Evolutionary conservation across 2,797 vertebrate genomes (phyloP), one percentile per base, ranked within the genome.

Genomic region (Aulostomus chinensis): DNA sequence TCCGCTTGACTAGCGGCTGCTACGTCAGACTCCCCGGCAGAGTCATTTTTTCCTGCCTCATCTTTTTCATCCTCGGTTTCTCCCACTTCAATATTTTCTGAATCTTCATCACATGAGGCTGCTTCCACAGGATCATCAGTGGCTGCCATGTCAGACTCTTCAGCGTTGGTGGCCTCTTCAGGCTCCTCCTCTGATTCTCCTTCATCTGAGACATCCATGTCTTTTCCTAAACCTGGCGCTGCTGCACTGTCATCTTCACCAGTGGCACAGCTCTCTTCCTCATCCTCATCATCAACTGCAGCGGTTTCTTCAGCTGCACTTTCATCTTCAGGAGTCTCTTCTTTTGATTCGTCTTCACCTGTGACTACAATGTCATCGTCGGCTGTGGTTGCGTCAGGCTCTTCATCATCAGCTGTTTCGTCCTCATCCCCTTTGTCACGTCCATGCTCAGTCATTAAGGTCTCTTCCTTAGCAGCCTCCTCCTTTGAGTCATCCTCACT

Each of bases 171-270:
- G 0, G 8, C 22, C 26, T 64, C 63, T 35, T 42, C 11, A 17
- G 3, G 6, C 7, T 70, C 73, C n/a, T 59, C 42, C 2, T 65
- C 52, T 9, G 51, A 42, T 36, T 72, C 60, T 17, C 58, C 31
- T n/a, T 65, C 52, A 38, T 38, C 33, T 40, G 5, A 16, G 2
- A 17, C 35, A 28, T 39, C 32, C 9, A 2, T 15, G 0, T 67
- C 42, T 4, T 38, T 2, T 1, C 56, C 41, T 25, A 55, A 24
- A 4, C 35, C 26, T n/a, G 32, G n/a, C n/a, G n/a, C n/a, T n/a
- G n/a, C n/a, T n/a, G n/a, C n/a, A n/a, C n/a, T 20, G n/a, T 62
- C 31, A 3, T 52, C 57, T 15, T 72, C 41, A 22, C 1, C 12
- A 34, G 32, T 34, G 32, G 25, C 24, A n/a, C n/a, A n/a, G n/a